Base-by-base conservation (phyloP, 2,113 vertebrate genomes). In the Heterochromis multidens region DNA sequence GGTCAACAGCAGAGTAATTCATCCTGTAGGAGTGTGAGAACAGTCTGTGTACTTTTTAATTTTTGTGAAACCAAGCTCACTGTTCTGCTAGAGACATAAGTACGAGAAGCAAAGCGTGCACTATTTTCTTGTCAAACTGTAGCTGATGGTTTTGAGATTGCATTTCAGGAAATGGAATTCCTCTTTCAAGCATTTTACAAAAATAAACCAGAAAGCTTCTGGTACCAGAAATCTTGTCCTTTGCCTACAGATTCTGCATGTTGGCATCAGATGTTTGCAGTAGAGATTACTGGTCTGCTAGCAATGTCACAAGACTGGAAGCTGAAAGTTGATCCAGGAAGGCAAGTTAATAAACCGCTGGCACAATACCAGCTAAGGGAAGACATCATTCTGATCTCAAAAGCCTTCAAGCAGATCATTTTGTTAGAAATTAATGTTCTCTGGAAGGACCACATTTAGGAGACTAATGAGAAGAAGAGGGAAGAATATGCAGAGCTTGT, bases 381-480 rank as follows among this genome's bases (percentile, higher is more conserved):
- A 33, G 27, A n/a, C 31, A n/a, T n/a, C 17, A 52, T 54, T 2
- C 11, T 14, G 70, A 74, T 74, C 17, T 52, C 2, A 6, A 54
- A 27, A 0, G 19, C 27, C 8, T 49, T 52, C 70, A 33, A 54
- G 1, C 21, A 67, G n/a, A 37, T 1, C 40, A 17, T 10, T 52
- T 25, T 54, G 70, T 33, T 31, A 54, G 46, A n/a, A 33, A 17
- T 14, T 46, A 5, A 7, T 74, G 25, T n/a, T 54, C 4, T 6
- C 0, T 0, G 49, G 27, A 52, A 74, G 46, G 10, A 1, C 17
- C 43, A 74, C 27, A 13, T 74, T 52, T 74, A 52, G 43, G 40
- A 31, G 70, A 8, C 70, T 31, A 52, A 52, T 23, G 7, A 31
- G 2, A 74, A 52, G 46, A 74, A 31, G 17, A 13, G 23, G 10